Conservation (phyloP, 2,888 invertebrate species). For the Rhagophthalmus giganteus region DNA sequence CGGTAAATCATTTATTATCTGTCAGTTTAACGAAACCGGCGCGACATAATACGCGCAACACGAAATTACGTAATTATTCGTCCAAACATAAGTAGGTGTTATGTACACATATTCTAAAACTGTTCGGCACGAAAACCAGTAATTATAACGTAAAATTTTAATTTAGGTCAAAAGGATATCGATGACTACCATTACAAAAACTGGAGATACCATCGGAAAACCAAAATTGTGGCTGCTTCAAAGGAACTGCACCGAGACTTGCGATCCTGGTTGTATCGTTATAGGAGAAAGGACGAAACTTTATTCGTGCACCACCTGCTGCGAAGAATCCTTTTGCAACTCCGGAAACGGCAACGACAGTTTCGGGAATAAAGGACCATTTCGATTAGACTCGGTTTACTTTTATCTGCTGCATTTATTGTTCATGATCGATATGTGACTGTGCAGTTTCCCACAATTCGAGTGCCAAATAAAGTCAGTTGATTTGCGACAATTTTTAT, state of each 20-base stretch:
- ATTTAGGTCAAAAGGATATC: slow-evolving; percentile 78
- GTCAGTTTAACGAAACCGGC: too few relatives aligned
- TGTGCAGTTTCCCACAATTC: too few relatives aligned
- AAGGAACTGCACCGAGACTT: slow-evolving; percentile 79
- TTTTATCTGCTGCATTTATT: slow-evolving; percentile 14
- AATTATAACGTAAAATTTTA: slow-evolving; percentile 1
- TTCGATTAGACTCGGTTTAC: slow-evolving; percentile 11
- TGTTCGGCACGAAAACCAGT: too few relatives aligned
- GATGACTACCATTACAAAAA: slow-evolving; percentile 80
- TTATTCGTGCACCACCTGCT: slow-evolving; percentile 85
- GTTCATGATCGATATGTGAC: slow-evolving; percentile 15
- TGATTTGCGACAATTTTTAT: too few relatives aligned
- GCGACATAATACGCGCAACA: too few relatives aligned
- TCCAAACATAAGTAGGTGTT: too few relatives aligned
- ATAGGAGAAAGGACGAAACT: slow-evolving; percentile 88
- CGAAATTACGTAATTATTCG: too few relatives aligned
- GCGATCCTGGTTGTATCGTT: slow-evolving; percentile 85
- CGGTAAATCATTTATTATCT: too few relatives aligned
- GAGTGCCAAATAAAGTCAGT: not conserved
- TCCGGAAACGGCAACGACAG: slow-evolving; percentile 58
- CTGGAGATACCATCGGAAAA: slow-evolving; percentile 74
- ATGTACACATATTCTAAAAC: too few relatives aligned
- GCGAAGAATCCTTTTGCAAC: slow-evolving; percentile 78
- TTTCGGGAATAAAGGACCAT: slow-evolving; percentile 6
- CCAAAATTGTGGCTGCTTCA: slow-evolving; percentile 83